Evolutionary conservation across 2,797 vertebrate species (phyloP).

Genomic region (Enteromius afrohamiltoni): DNA sequence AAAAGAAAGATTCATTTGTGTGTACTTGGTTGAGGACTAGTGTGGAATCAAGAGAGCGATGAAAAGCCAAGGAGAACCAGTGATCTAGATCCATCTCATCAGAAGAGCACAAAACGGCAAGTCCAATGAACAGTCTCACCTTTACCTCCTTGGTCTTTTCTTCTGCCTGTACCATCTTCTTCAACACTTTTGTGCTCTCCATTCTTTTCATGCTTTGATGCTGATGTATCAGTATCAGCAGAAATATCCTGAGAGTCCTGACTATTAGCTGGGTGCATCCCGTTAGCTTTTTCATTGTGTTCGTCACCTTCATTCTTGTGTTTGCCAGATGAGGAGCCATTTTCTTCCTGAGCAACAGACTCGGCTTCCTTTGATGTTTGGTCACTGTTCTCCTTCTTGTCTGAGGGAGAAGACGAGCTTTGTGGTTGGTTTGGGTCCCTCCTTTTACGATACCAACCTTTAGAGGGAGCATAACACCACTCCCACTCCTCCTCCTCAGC

Average conservation of each 20-base stretch:
- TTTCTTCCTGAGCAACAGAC: slow-evolving; percentile 7
- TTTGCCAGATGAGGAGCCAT: neutral
- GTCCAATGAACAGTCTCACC: slow-evolving; percentile 71
- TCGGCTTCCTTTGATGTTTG: slow-evolving; percentile 12
- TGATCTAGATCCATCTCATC: neutral
- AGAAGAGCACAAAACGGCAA: slow-evolving; percentile 36
- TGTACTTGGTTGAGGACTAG: slow-evolving; percentile 3
- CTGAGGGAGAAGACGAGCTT: neutral
- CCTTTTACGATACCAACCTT: slow-evolving; percentile 58
- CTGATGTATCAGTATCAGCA: slow-evolving; percentile 44
- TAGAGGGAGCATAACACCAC: slow-evolving; percentile 49
- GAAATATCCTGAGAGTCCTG: slow-evolving; percentile 43
- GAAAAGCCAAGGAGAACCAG: slow-evolving; percentile 22
- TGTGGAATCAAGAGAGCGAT: neutral
- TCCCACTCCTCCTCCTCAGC: slow-evolving; percentile 58
- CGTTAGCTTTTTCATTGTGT: slow-evolving; percentile 14
- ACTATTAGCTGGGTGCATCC: slow-evolving; percentile 1
- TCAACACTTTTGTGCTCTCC: neutral
- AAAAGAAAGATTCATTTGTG: neutral
- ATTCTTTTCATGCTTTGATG: slow-evolving; percentile 20
- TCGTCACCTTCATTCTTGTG: slow-evolving; percentile 15
- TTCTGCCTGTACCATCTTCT: slow-evolving; percentile 56
- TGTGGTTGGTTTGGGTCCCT: slow-evolving; percentile 50
- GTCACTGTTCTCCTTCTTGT: slow-evolving; percentile 20
- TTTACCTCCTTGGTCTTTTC: slow-evolving; percentile 60